Evolutionary conservation across 2,113 vertebrate genomes (phyloP).

Genomic region (Gallinago undulata): DNA sequence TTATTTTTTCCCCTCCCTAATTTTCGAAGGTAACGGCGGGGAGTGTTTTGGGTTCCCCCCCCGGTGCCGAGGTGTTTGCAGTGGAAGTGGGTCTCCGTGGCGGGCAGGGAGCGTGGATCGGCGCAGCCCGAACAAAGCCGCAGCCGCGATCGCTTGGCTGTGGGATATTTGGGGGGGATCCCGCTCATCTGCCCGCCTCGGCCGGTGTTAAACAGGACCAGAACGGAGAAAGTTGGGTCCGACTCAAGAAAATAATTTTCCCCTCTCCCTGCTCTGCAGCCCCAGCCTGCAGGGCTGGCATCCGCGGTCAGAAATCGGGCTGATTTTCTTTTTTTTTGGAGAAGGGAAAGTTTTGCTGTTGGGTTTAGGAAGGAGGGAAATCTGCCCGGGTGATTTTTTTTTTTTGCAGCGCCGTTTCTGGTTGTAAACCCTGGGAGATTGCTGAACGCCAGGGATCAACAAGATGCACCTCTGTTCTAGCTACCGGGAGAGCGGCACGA

Average conservation of each 20-base stretch:
- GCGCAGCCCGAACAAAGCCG: conserved; percentile 43
- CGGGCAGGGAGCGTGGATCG: not conserved
- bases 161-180: conserved; percentile 31
- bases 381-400: not conserved
- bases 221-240: conserved; percentile 52
- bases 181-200: not conserved
- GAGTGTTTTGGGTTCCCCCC: not conserved
- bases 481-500: not conserved
- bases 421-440: not conserved
- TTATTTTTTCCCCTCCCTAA: rapidly evolving
- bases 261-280: not conserved
- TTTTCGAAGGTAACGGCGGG: not conserved
- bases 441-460: not conserved
- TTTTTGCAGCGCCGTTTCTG: not conserved
- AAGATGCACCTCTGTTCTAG: not conserved
- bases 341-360: conserved; percentile 42
- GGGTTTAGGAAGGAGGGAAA: not conserved
- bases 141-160: not conserved
- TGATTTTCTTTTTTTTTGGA: not conserved
- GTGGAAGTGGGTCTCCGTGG: not conserved
- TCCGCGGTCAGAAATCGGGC: not conserved
- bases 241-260: not conserved
- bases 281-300: not conserved
- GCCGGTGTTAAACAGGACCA: not conserved
- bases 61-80: not conserved